Conservation (phyloP, 2,113 vertebrate genomes). For the Hypanus sabinus region DNA sequence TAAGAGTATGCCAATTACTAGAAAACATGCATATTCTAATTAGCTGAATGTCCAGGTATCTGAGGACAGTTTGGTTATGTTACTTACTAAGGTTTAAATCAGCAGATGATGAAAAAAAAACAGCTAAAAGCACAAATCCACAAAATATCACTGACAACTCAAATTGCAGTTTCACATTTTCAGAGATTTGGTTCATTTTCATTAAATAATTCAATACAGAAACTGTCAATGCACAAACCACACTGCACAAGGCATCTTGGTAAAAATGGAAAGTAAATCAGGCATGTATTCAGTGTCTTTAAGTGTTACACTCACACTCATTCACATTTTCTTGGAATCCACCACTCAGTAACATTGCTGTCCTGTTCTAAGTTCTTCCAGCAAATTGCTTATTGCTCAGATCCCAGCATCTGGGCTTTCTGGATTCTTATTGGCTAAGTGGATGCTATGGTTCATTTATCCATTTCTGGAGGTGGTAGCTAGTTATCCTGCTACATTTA, state of each 20-base stretch:
- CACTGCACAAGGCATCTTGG: neutral
- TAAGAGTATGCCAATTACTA: neutral
- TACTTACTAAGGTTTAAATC: neutral
- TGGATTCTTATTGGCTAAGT: neutral
- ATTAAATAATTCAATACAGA: conserved; percentile 11
- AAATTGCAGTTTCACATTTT: conserved; percentile 1
- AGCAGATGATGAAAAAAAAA: neutral
- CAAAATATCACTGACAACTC: neutral
- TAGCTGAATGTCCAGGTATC: neutral
- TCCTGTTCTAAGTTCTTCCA: too few relatives aligned
- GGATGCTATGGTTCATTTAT: neutral
- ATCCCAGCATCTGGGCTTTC: too few relatives aligned
- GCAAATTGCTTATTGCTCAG: too few relatives aligned
- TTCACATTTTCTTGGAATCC: neutral
- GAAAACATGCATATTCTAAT: neutral
- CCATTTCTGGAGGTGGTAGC: neutral
- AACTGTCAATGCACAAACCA: neutral
- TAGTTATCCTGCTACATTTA: neutral
- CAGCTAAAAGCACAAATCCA: neutral
- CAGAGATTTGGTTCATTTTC: neutral
- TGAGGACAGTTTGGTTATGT: neutral
- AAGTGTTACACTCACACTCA: neutral
- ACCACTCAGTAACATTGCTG: neutral
- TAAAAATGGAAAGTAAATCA: neutral
- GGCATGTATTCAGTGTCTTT: neutral